Conservation (phyloP, 2,113 vertebrate genomes). For the Dolichotis patagonum region DNA sequence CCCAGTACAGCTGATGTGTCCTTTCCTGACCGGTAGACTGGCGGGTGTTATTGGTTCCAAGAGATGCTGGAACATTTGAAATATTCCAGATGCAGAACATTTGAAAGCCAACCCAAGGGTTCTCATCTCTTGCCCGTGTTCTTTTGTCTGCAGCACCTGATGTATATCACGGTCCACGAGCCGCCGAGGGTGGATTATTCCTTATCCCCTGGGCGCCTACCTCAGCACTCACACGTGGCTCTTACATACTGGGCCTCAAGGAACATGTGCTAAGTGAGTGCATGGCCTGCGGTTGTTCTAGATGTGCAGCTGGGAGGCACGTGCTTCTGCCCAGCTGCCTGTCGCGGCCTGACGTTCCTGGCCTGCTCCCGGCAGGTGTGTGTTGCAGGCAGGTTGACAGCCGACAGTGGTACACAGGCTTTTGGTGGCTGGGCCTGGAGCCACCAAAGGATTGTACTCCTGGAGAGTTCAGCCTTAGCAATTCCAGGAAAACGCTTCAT, state of each 20-base stretch:
- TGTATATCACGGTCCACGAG: fast-evolving
- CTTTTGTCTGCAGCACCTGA: background rate
- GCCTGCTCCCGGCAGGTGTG: background rate
- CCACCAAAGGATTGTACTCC: background rate
- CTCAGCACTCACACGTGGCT: background rate
- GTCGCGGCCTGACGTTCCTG: background rate
- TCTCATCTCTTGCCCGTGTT: background rate
- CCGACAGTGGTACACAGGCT: background rate
- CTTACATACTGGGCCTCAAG: fast-evolving
- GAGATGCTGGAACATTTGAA: background rate
- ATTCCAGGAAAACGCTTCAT: background rate
- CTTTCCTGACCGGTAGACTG: too few relatives aligned
- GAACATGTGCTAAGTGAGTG: background rate
- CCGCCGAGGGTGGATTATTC: background rate
- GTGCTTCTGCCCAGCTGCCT: background rate
- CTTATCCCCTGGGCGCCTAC: background rate
- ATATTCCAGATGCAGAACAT: too few relatives aligned
- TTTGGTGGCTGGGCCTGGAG: background rate
- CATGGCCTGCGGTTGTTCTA: background rate
- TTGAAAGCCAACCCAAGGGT: background rate
- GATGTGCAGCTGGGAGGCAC: background rate
- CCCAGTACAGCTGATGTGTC: background rate
- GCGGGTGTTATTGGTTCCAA: background rate
- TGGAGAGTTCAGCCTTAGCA: background rate
- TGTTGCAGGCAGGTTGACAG: background rate